Base-by-base conservation (phyloP, 2,797 vertebrate species). In the Perodicticus potto region DNA sequence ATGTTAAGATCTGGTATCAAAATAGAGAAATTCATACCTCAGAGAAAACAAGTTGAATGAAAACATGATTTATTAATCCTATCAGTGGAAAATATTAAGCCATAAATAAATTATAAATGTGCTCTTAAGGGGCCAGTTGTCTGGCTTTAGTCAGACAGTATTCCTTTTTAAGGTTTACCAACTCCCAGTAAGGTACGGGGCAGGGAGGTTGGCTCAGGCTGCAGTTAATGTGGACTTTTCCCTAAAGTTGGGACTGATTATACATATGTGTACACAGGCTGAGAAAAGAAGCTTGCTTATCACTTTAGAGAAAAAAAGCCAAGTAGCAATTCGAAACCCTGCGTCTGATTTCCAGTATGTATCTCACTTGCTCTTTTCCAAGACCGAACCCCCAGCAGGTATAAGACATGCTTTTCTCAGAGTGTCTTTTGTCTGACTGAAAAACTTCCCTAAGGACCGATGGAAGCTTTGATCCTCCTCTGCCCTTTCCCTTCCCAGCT, bases 11-110 rank as follows among this genome's bases (percentile, higher is more conserved):
- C 94, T 97, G 89, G 87, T 97, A 98, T 97, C 97, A 97, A 98
- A 98, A 98, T 97, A 97, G 98, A 95, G 90, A 98, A 98, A 98
- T 98, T 96, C 94, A 97, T 97, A 97, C 97, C 96, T 98, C 98
- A 97, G 97, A 97, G 97, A 98, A 98, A 97, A 98, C 96, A 96
- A 85, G 91, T 97, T 96, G 96, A 97, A 97, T 97, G 97, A 97
- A 97, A 98, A 98, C 94, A 65, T 85, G 98, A 98, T 97, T 97
- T 97, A 93, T 97, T 98, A 97, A 96, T 97, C 94, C 95, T 97
- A 97, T 97, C 97, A 96, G 86, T 97, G 95, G 93, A 96, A 97
- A 98, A 98, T 97, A 98, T 98, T 97, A 97, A 98, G 92, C 92
- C 97, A 97, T 97, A 98, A 98, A 98, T 97, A 98, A 98, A 98